Conservation (phyloP, 2,888 invertebrate genomes). For the Chaitophorus viminalis region DNA sequence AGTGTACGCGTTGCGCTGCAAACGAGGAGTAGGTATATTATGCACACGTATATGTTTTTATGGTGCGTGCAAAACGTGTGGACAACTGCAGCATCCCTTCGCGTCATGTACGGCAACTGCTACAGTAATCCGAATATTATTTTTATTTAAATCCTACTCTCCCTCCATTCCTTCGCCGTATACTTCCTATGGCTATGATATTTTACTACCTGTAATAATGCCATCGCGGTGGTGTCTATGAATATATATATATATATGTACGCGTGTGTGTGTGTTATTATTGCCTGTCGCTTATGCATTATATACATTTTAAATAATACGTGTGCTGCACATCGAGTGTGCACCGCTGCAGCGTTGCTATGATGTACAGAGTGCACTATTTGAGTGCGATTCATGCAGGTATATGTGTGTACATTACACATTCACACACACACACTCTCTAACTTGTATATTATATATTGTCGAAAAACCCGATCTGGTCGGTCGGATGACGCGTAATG, state of each 20-base stretch:
- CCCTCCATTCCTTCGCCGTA: not conserved
- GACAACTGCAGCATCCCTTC: not conserved
- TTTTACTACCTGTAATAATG: not conserved
- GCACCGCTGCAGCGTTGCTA: too few relatives aligned
- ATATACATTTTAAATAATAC: too few relatives aligned
- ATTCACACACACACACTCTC: too few relatives aligned
- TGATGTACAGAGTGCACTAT: too few relatives aligned
- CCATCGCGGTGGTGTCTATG: not conserved
- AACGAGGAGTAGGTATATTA: not conserved
- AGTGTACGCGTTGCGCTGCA: not conserved
- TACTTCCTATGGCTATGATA: not conserved
- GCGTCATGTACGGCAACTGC: not conserved
- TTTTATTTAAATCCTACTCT: not conserved
- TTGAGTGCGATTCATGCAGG: too few relatives aligned
- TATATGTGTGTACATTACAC: not conserved
- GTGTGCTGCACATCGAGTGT: too few relatives aligned
- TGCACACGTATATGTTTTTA: not conserved
- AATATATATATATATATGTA: not conserved
- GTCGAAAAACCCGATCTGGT: not conserved
- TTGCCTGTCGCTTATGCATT: too few relatives aligned
- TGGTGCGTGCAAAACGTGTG: not conserved
- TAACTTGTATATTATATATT: not conserved
- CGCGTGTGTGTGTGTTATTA: not conserved
- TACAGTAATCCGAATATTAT: not conserved
- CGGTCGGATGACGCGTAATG: not conserved